These are phyloP conservation scores for Esox niger DNA, from an alignment of 2,113 vertebrate genomes.

Conservation along the genomic window DNA sequence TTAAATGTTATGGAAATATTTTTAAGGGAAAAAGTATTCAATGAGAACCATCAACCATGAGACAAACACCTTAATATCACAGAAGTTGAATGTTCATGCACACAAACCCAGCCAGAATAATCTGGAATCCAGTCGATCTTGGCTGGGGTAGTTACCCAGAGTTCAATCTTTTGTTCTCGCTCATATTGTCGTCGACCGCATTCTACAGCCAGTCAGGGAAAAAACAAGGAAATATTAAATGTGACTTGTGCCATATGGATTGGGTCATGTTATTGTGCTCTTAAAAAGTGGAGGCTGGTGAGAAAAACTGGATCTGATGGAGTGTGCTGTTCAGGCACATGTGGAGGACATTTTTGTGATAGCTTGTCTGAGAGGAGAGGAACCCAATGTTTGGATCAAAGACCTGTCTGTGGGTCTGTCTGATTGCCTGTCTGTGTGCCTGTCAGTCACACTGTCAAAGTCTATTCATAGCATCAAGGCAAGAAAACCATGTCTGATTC, in stretches of 20 bases:
- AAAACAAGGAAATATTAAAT: too few species aligned
- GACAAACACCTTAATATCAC: too few species aligned
- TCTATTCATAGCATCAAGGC: neutral
- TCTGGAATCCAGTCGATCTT: too few species aligned
- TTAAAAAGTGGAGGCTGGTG: neutral
- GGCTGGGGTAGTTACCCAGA: neutral
- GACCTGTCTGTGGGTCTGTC: neutral
- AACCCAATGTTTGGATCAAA: neutral
- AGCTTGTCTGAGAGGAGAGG: neutral
- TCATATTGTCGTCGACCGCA: neutral
- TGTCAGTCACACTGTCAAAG: neutral
- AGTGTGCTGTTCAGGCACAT: neutral
- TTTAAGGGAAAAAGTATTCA: too few species aligned
- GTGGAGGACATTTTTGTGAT: neutral
- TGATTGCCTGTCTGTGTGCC: neutral
- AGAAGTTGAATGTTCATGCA: too few species aligned
- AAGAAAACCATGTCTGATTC: too few species aligned
- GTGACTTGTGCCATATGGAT: neutral
- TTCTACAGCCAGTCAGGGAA: too few species aligned
- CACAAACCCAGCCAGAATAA: too few species aligned
- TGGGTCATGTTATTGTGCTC: neutral
- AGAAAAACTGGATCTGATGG: neutral
- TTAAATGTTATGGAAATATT: too few species aligned
- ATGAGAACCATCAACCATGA: too few species aligned
- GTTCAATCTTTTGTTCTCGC: neutral